These are phyloP conservation scores for Spongilla lacustris DNA, from an alignment of 37 sponge, comb jelly and placozoan genomes.

Conservation along the genomic window DNA sequence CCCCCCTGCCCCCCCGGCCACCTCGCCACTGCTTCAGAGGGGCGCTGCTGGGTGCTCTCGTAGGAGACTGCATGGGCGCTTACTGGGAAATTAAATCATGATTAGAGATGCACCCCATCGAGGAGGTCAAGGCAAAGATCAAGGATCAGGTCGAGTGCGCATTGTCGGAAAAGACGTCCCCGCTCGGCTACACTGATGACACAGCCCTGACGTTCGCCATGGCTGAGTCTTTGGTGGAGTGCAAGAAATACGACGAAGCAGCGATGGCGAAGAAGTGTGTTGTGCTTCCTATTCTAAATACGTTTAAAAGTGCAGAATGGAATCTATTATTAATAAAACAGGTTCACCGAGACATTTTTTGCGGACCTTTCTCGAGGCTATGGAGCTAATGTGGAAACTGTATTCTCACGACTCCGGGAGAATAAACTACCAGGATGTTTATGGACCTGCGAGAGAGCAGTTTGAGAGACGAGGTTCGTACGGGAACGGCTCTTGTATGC, in stretches of 20 bases:
- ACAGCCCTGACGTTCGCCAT: conserved; percentile 70
- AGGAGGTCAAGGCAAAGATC: conserved; percentile 35
- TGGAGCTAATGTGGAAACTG: conserved; percentile 47
- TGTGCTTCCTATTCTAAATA: too few species aligned
- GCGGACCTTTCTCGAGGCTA: conserved; percentile 71
- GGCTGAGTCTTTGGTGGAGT: conserved; percentile 60
- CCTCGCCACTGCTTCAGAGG: conserved; percentile 61
- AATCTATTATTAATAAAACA: too few species aligned
- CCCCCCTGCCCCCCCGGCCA: too few species aligned
- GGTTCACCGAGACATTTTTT: conserved; percentile 65
- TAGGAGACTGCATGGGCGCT: conserved; percentile 80
- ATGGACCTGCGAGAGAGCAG: conserved; percentile 65
- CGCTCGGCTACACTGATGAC: conserved; percentile 75
- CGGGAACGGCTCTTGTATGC: conserved; percentile 87
- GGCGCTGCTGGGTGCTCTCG: conserved; percentile 63
- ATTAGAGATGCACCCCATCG: conserved; percentile 33
- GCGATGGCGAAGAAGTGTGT: conserved; percentile 60
- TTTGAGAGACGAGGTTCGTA: conserved; percentile 74
- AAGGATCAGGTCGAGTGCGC: conserved; percentile 22
- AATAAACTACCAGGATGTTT: conserved; percentile 37
- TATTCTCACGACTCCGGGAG: conserved; percentile 57
- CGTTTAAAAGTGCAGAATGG: too few species aligned
- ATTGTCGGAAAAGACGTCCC: conserved; percentile 6
- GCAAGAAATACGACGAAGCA: conserved; percentile 40
- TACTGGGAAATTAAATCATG: conserved; percentile 62